These are phyloP conservation scores for Coracias cyanogaster DNA, from an alignment of 2,797 vertebrate species.

Conservation along the genomic window DNA sequence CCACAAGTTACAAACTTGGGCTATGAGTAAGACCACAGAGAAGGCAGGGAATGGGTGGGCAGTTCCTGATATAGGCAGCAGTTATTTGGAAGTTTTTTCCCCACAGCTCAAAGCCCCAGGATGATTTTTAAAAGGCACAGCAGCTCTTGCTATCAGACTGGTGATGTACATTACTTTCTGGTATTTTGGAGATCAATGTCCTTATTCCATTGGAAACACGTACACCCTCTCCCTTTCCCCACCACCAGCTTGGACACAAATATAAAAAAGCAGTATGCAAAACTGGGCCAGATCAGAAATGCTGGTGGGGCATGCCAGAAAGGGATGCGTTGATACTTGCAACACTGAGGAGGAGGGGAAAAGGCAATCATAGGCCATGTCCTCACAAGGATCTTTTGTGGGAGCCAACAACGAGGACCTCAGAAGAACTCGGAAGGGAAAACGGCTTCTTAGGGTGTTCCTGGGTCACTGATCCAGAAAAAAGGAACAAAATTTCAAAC, in stretches of 20 bases:
- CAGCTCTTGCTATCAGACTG: background rate
- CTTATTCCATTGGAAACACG: background rate
- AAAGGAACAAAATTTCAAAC: background rate
- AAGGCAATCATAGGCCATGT: background rate
- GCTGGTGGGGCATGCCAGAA: background rate
- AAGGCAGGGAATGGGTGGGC: background rate
- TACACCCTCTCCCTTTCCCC: background rate
- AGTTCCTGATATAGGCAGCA: background rate
- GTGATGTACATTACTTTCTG: background rate
- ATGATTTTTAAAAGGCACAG: background rate
- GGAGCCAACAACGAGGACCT: background rate
- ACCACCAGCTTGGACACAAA: background rate
- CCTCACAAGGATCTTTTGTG: background rate
- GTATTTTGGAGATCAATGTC: background rate
- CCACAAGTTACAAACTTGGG: background rate
- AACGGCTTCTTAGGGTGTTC: background rate
- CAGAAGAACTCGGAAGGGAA: background rate
- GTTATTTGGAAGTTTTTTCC: slow-evolving; percentile 8
- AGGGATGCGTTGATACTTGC: background rate
- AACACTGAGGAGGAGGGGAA: background rate
- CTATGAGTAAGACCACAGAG: background rate
- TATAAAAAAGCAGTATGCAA: background rate
- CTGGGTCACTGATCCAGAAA: background rate
- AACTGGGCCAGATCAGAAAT: background rate
- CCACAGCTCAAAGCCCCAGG: background rate